Conservation (phyloP, 1,140 invertebrate species). For the Trichogramma pretiosum region DNA sequence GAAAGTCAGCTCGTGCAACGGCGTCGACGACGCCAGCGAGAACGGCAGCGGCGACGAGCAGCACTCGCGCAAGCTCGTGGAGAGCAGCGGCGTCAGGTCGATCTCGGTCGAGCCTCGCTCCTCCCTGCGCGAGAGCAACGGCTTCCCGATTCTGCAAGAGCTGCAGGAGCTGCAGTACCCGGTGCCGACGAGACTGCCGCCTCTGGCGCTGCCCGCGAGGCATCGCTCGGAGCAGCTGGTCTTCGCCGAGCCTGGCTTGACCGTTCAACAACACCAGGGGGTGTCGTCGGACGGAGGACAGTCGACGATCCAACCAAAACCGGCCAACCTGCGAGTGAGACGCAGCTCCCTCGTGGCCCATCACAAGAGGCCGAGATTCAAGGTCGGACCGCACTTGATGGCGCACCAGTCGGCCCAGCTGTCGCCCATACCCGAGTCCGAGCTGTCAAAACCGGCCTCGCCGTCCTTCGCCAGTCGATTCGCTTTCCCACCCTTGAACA, state of each 20-base stretch:
- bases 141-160: background rate
- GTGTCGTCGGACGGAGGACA: no score
- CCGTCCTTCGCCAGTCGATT: conserved; percentile 33
- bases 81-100: conserved; percentile 12
- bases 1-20: conserved; percentile 19
- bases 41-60: no score
- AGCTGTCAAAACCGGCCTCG: conserved; percentile 62
- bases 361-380: conserved; percentile 37
- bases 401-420: conserved; percentile 49
- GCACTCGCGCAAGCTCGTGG: no score
- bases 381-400: conserved; percentile 37
- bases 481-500: conserved; percentile 29
- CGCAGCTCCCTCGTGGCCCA: conserved; percentile 24
- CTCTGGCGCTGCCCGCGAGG: conserved; percentile 42
- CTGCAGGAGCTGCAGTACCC: conserved; percentile 1
- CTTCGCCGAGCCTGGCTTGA: conserved; percentile 23
- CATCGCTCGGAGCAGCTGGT: conserved; percentile 37
- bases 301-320: conserved; percentile 28
- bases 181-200: conserved; percentile 36
- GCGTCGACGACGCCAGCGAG: conserved; percentile 4
- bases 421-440: conserved; percentile 63
- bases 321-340: conserved; percentile 26
- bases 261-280: no score
- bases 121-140: background rate
- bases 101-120: background rate